Evolutionary conservation across 2,888 invertebrate genomes (phyloP).

Genomic region (Choreutis nemorana): DNA sequence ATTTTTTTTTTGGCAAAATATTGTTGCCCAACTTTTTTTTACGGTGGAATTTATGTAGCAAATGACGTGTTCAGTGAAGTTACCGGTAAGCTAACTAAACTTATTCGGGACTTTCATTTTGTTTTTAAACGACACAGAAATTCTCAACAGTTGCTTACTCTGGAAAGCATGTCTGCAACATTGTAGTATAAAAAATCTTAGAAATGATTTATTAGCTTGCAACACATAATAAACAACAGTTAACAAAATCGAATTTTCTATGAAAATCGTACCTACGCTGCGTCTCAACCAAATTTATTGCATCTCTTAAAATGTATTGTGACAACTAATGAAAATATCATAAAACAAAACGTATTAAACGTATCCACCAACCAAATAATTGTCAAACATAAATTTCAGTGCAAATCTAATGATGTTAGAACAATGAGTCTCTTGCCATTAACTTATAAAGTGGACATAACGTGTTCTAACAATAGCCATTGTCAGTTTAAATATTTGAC

Average conservation of each 20-base stretch:
- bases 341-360: slow-evolving; percentile 11
- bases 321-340: slow-evolving; percentile 7
- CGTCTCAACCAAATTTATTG: slow-evolving; percentile 1
- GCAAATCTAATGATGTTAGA: slow-evolving; percentile 17
- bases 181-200: no score
- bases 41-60: no score
- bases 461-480: slow-evolving; percentile 15
- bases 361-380: slow-evolving; percentile 12
- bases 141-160: no score
- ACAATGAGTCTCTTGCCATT: slow-evolving; percentile 15
- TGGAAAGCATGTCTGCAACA: no score
- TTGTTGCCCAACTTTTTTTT: no score
- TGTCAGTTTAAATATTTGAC: slow-evolving; percentile 15
- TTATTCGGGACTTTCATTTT: no score
- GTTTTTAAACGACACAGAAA: no score
- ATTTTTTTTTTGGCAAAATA: no score
- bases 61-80: no score
- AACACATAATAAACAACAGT: no score
- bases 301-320: slow-evolving; percentile 3
- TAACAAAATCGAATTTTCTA: slow-evolving; percentile 6
- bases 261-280: slow-evolving; percentile 5
- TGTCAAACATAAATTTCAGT: slow-evolving; percentile 13
- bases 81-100: no score
- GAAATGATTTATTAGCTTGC: no score
- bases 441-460: slow-evolving; percentile 11